Evolutionary conservation across 30 jellyfish, hydroid and myxozoan genomes (phyloP), one percentile per base, ranked within the genome.

Genomic region (Pelagia noctiluca): DNA sequence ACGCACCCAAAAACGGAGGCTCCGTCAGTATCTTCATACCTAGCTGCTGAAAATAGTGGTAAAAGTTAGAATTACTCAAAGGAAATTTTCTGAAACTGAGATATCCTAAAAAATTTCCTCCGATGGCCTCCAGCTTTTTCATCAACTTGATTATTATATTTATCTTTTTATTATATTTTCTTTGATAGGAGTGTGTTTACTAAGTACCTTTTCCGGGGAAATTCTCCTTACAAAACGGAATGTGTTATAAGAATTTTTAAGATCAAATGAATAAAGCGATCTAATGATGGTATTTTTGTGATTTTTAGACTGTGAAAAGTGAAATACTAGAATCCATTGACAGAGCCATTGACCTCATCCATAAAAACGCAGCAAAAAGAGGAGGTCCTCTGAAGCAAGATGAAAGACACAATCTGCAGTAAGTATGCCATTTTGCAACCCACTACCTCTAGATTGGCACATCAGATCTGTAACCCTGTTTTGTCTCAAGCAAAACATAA

Each of bases 251-350:
- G n/a, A n/a, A n/a, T n/a, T n/a, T n/a, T n/a, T n/a, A n/a, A n/a
- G n/a, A n/a, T n/a, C n/a, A n/a, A n/a, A n/a, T n/a, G n/a, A n/a
- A n/a, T n/a, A n/a, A n/a, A n/a, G n/a, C 32, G 32, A 30, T 12
- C 57, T 11, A 30, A 19, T 23, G 22, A 2, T 49, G 71, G 7
- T 4, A 24, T 28, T 16, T 57, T 38, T 32, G 5, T 66, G 48
- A 18, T n/a, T 76, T 64, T 25, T 49, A 90, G 97, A 76, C 90
- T 29, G 80, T 78, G 33, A 82, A 90, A 47, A 60, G 86, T 63
- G 97, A 82, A 68, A 90, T 90, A 75, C 76, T 90, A 35, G 86
- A 90, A 57, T 90, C 97, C n/a, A 90, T 90, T 34, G 91, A 90
- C 42, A 77, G 92, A 77, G 92, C 96, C 10, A 83, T 84, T 28